Conservation (phyloP, 2,888 invertebrate species). For the Tryphoninae sp. region DNA sequence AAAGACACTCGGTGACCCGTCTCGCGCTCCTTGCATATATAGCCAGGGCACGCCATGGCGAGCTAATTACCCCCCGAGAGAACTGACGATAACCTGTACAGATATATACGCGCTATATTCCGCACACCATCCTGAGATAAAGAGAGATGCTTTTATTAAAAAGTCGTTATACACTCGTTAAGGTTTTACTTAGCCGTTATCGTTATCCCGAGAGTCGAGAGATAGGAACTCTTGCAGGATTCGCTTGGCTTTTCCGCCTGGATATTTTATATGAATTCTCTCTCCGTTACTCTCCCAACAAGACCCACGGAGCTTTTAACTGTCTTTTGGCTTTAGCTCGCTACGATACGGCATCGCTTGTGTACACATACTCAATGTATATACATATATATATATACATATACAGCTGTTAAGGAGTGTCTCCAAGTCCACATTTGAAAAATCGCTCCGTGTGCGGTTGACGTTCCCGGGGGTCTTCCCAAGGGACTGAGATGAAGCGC, state of each 20-base stretch:
- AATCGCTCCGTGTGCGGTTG: conserved; percentile 57
- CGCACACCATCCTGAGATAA: background rate
- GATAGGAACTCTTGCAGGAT: background rate
- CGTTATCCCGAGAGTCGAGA: conserved; percentile 9
- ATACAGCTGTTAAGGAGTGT: background rate
- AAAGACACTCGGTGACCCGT: conserved; percentile 56
- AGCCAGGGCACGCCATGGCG: conserved; percentile 15
- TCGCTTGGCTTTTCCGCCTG: background rate
- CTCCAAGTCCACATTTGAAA: conserved; percentile 37
- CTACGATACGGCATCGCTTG: no score
- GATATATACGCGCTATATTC: background rate
- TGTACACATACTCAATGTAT: background rate
- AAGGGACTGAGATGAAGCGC: conserved; percentile 40
- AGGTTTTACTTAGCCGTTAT: conserved; percentile 53
- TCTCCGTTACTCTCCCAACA: background rate
- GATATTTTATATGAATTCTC: background rate
- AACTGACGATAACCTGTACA: conserved; percentile 14
- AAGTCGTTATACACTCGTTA: conserved; percentile 62
- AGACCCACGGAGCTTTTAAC: background rate
- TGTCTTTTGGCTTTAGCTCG: background rate
- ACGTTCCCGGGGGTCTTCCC: conserved; percentile 42
- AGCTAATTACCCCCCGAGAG: conserved; percentile 59
- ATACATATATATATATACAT: background rate
- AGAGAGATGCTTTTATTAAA: conserved; percentile 55
- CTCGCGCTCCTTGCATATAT: conserved; percentile 41